A percentile compares a stretch with the other conserved stretches of the same genome.
Conservation (phyloP, 2,888 invertebrate genomes). For the Plagodis pulveraria region DNA sequence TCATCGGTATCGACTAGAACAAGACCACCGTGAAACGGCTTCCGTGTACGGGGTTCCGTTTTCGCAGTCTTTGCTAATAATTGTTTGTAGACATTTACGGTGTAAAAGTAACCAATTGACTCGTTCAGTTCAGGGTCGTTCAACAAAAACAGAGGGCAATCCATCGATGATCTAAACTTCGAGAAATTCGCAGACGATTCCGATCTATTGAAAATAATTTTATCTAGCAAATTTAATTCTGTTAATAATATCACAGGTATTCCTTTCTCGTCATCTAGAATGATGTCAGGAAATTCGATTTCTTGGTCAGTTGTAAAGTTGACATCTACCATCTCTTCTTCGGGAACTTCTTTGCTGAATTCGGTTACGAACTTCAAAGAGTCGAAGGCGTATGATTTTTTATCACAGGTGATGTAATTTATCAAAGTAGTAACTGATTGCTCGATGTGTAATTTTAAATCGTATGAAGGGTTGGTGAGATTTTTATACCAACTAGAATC, state of each 20-base stretch:
- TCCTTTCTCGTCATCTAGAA: constrained; percentile 53
- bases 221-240: constrained; percentile 47
- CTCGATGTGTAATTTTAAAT: too few species aligned
- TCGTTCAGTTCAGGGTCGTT: constrained; percentile 48
- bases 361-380: too few species aligned
- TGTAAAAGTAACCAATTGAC: constrained; percentile 58
- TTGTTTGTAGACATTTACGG: constrained; percentile 53
- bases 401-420: too few species aligned
- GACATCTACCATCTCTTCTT: constrained; percentile 45
- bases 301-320: constrained; percentile 49
- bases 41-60: constrained; percentile 53
- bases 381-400: too few species aligned
- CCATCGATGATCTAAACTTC: constrained; percentile 51
- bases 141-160: constrained; percentile 52
- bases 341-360: constrained; percentile 13
- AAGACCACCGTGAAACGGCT: constrained; percentile 52
- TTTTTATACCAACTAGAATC: too few species aligned
- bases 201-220: constrained; percentile 46
- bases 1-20: constrained; percentile 48
- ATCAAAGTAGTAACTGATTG: too few species aligned
- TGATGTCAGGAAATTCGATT: constrained; percentile 58
- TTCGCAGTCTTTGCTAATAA: constrained; percentile 40
- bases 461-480: too few species aligned
- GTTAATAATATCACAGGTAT: constrained; percentile 53
- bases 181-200: constrained; percentile 44